Evolutionary conservation across 2,888 invertebrate genomes (phyloP), one percentile per base, ranked within the genome.

Genomic region (Rhodophaea formosa): DNA sequence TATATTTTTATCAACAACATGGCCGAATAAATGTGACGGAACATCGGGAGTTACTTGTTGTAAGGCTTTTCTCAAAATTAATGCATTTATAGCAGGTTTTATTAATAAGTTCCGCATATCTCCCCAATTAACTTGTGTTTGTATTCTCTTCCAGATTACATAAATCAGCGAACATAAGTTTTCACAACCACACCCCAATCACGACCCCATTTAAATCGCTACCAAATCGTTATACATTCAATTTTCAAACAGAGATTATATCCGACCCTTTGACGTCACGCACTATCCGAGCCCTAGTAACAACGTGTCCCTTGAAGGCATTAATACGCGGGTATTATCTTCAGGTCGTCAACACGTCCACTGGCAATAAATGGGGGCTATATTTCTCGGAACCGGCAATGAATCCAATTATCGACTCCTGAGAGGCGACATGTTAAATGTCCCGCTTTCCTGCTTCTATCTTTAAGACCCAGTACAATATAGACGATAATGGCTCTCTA

Each of bases 391-490:
- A 61, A 70, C 75, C 71, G 72, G 85, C 86, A 86, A 85, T 87
- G 86, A 86, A 86, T 85, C 87, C 86, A 87, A 88, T 87, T 86
- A 88, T 84, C 79, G 83, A 70, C 73, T 75, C 79, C 75, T 79
- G 75, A 74, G 70, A 75, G 78, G 74, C 77, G 86, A 86, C 81
- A 80, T 86, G 85, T 84, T 86, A 81, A 86, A 87, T 86, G 83
- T 77, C 73, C 72, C 69, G 77, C 80, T 80, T 80, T 80, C 80
- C 77, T 74, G 67, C 66, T 64, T 68, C 60, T 49, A 32, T 49
- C 32, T 49, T 15, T 10, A 51, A 39, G 35, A 12, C 35, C 32
- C 8, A 2, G n/a, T 17, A 49, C 30, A 49, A 32, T 1, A 32
- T 32, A 6, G 32, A 8, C 7, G 14, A 39, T 39, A 39, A 39